Evolutionary conservation across 2,888 invertebrate genomes (phyloP).

Genomic region (Drosophila robusta): DNA sequence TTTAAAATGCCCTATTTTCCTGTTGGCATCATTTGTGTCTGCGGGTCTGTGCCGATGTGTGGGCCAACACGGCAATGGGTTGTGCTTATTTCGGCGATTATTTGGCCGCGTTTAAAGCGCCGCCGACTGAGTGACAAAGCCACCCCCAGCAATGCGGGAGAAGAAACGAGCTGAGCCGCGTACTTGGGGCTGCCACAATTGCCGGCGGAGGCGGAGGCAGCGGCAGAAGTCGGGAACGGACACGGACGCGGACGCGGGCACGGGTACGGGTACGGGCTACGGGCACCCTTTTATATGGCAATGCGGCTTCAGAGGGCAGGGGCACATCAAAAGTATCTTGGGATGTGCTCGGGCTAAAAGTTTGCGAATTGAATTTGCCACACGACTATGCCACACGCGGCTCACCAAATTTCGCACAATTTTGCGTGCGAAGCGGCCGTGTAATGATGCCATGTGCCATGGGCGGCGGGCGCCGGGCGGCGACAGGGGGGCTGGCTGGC

Average conservation of each 20-base stretch:
- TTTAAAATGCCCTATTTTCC: no score
- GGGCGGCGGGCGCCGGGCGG: constrained; percentile 1
- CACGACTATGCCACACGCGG: constrained; percentile 83
- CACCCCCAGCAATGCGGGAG: constrained; percentile 2
- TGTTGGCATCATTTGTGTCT: no score
- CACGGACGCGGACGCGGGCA: neutral
- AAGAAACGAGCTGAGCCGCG: constrained; percentile 1
- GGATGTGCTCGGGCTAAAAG: constrained; percentile 60
- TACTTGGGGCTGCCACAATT: neutral
- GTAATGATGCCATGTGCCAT: constrained; percentile 76
- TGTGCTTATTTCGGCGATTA: neutral
- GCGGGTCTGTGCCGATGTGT: neutral
- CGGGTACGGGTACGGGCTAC: neutral
- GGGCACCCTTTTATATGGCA: constrained; percentile 41
- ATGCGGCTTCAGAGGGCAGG: constrained; percentile 30
- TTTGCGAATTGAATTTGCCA: constrained; percentile 83
- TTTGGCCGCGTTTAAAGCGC: constrained; percentile 13
- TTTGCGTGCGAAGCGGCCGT: constrained; percentile 78
- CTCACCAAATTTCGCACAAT: constrained; percentile 78
- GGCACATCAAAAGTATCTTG: constrained; percentile 56
- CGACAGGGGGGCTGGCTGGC: neutral
- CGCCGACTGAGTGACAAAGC: constrained; percentile 22
- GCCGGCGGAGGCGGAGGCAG: neutral
- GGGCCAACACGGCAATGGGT: neutral
- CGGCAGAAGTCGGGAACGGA: neutral